Evolutionary conservation across 1,140 invertebrate genomes (phyloP).

Genomic region (Eupeodes corollae): DNA sequence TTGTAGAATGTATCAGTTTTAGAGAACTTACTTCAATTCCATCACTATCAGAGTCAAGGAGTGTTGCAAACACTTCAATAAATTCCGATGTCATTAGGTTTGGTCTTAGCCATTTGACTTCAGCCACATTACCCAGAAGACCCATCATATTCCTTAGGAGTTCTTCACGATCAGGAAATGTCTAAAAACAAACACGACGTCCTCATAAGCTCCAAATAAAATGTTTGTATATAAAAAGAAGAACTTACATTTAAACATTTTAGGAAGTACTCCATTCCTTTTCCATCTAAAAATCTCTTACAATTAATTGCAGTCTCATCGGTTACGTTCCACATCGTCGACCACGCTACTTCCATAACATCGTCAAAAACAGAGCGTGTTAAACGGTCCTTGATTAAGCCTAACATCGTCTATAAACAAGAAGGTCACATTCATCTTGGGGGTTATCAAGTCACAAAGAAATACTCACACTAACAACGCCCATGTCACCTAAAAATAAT

Average conservation of each 20-base stretch:
- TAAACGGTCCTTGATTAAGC: conserved; percentile 66
- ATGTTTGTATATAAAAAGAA: not conserved
- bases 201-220: not conserved
- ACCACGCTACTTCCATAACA: conserved; percentile 95
- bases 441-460: no score
- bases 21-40: conserved; percentile 72
- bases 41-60: conserved; percentile 76
- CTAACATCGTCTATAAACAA: conserved; percentile 67
- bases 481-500: conserved; percentile 74
- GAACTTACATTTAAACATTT: conserved; percentile 61
- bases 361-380: conserved; percentile 73
- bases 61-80: conserved; percentile 71
- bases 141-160: conserved; percentile 94
- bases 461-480: conserved; percentile 65
- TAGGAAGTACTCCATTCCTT: conserved; percentile 79
- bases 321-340: conserved; percentile 96
- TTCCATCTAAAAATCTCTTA: conserved; percentile 70
- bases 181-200: conserved; percentile 42
- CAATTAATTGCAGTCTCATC: conserved; percentile 92
- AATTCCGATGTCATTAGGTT: conserved; percentile 77
- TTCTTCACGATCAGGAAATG: conserved; percentile 78
- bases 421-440: no score
- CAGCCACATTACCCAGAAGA: conserved; percentile 88
- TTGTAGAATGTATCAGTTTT: no score
- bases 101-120: conserved; percentile 72